Percentiles rank a stretch among this genome's conserved stretches.
These are phyloP conservation scores for Sphaerodactylus townsendi DNA, from an alignment of 2,113 vertebrate genomes.

Conservation along the genomic window DNA sequence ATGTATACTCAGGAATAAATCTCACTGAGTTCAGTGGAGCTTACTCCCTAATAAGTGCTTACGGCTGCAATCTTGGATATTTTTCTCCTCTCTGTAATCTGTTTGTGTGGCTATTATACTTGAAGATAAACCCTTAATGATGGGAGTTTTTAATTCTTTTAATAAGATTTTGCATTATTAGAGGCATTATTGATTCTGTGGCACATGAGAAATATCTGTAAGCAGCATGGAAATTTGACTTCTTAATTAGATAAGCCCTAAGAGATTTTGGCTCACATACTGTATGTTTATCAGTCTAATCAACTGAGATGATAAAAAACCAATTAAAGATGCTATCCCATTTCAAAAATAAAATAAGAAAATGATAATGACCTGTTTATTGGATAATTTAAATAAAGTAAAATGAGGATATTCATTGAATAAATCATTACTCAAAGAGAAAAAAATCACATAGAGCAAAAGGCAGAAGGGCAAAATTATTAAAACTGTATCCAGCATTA, in stretches of 20 bases:
- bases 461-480: neutral
- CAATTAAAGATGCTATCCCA: slow-evolving; percentile 36
- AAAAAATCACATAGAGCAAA: neutral
- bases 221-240: slow-evolving; percentile 56
- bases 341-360: slow-evolving; percentile 38
- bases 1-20: no score
- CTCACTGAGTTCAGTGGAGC: no score
- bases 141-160: slow-evolving; percentile 38
- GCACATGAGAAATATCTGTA: slow-evolving; percentile 41
- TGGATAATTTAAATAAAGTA: slow-evolving; percentile 40
- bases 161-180: slow-evolving; percentile 28
- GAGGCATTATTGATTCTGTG: slow-evolving; percentile 51
- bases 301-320: slow-evolving; percentile 34
- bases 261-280: slow-evolving; percentile 44
- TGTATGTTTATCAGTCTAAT: slow-evolving; percentile 54
- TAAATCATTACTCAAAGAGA: neutral
- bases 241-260: slow-evolving; percentile 53
- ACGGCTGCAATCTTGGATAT: no score
- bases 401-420: neutral
- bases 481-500: neutral
- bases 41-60: no score
- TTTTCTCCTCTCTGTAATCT: neutral
- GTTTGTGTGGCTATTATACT: neutral
- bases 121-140: neutral
- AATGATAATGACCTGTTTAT: slow-evolving; percentile 27